Base-by-base conservation (phyloP, 2,113 vertebrate species). In the Spermophilus dauricus region DNA sequence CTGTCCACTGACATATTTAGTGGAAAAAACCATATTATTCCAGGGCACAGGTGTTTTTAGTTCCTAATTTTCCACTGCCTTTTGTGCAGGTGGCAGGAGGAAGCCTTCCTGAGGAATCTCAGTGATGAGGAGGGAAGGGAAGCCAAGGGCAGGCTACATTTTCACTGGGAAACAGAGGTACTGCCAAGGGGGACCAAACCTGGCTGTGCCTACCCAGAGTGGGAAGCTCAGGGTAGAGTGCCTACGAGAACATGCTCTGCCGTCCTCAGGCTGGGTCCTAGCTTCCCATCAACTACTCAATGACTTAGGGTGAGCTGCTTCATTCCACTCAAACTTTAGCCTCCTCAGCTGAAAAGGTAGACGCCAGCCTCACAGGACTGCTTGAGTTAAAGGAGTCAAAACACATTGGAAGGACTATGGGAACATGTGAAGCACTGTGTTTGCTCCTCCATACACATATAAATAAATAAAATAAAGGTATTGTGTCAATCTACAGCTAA, bases 241-340 rank as follows among this genome's bases (percentile, higher is more conserved):
- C 51, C n/a, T 2, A 37, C 2, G 3, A 1, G n/a, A 42, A n/a
- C 48, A 1, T 1, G n/a, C 16, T 34, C 34, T 2, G 65, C 5
- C 1, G 3, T 4, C 37, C 67, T 72, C 2, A 4, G 22, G 67
- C 20, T 3, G 10, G 45, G 9, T 39, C 39, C n/a, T 1, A 42
- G 63, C 65, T 51, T 84, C 75, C 53, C 20, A 14, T 28, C 53
- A 12, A 45, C 16, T 18, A 24, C 61, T 82, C n/a, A 22, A 51
- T 8, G 56, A 77, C 32, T 87, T 7, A 51, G 58, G 42, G 45
- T 0, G 0, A 87, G 32, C 10, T 34, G 53, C 81, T 56, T 51
- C 17, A 37, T 61, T 77, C 69, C 61, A 78, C n/a, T 8, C 0
- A 5, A n/a, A 39, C 63, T 17, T 56, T 56, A 24, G 48, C 13